Evolutionary conservation across 2,113 vertebrate genomes (phyloP), one percentile per base, ranked within the genome.

Genomic region (Pachyramphus minor): DNA sequence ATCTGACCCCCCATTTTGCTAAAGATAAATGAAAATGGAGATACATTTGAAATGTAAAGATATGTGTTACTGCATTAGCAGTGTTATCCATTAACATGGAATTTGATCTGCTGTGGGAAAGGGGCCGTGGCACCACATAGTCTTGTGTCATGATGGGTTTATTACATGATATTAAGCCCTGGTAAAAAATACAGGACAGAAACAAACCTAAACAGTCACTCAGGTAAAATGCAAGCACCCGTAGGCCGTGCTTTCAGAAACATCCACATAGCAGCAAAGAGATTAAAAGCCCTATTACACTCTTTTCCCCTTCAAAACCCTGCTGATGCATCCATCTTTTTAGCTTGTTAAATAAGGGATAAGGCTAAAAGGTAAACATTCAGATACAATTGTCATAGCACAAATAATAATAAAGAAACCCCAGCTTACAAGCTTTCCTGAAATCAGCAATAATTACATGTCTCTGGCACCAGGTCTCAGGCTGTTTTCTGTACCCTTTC

Each of bases 361-460:
- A 59, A 87, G 12, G 69, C 83, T 71, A 80, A 73, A 92, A 95
- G 64, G 71, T 42, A 89, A 93, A 83, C n/a, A 78, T 42, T 42
- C 23, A 50, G 74, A 42, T 66, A 21, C 55, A 39, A 84, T 69
- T 80, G 73, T 87, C 45, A 59, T 19, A 77, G 80, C 63, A 49
- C 18, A 63, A 82, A 90, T 66, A 74, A 78, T 58, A 81, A 68
- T n/a, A 91, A 50, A 87, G 74, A 42, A 33, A 2, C 1, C 44
- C 12, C 25, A 92, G 42, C 31, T 84, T 68, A 21, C 18, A 42
- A 49, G 35, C n/a, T 84, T 30, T 93, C 68, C 53, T 72, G 49
- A 67, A 85, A 96, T 85, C 84, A 96, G 85, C 96, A 96, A 93
- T 92, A 96, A 96, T 78, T 96, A 35, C 81, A 79, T 7, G 8